These are phyloP conservation scores for Cnemophilus loriae DNA, from an alignment of 2,113 vertebrate species.

Conservation along the genomic window DNA sequence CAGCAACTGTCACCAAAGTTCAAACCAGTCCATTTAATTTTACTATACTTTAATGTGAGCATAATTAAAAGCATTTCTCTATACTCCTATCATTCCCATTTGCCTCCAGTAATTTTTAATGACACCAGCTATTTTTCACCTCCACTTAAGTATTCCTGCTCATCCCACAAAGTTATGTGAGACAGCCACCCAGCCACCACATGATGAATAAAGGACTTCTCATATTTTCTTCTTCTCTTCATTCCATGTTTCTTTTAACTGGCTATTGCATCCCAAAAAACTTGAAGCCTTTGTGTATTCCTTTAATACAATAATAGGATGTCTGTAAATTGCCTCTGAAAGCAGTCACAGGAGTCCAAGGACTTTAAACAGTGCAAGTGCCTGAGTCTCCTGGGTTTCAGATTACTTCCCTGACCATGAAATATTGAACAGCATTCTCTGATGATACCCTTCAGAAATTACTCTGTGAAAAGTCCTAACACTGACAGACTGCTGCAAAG, in stretches of 20 bases:
- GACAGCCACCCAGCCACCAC: background rate
- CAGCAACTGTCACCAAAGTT: background rate
- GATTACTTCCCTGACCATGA: background rate
- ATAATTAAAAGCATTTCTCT: background rate
- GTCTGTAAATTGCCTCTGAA: background rate
- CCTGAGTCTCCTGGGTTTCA: background rate
- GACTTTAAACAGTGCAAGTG: background rate
- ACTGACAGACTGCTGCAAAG: background rate
- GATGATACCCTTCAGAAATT: background rate
- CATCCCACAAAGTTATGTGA: background rate
- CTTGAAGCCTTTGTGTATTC: background rate
- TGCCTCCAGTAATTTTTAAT: background rate
- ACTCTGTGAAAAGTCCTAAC: background rate
- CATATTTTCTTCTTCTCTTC: background rate
- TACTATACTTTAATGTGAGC: background rate
- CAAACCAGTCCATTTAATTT: background rate
- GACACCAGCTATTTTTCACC: background rate
- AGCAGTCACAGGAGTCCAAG: background rate
- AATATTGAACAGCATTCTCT: background rate
- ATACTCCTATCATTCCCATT: background rate
- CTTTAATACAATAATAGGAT: background rate
- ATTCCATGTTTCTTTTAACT: background rate
- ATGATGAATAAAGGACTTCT: background rate
- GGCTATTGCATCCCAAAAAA: background rate
- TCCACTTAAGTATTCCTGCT: background rate